Evolutionary conservation across 1,140 invertebrate genomes (phyloP), one percentile per base, ranked within the genome.

Genomic region (Neodiprion pinetum): DNA sequence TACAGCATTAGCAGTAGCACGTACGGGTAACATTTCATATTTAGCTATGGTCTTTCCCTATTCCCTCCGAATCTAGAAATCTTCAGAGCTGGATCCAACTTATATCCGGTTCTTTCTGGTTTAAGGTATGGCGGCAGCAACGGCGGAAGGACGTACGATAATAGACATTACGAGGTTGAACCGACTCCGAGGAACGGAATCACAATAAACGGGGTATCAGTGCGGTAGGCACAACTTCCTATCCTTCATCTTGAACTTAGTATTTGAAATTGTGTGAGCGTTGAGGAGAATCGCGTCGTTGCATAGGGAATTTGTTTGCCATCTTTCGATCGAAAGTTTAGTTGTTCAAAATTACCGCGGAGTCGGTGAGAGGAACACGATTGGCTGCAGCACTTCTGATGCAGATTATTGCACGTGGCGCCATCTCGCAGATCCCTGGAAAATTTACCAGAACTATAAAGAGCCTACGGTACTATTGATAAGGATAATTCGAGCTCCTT

Each of bases 151-250:
- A 87, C 87, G 53, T 92, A 92, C 77, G 91, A 84, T 70, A 80
- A 77, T 73, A 82, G 85, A 70, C 92, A 93, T 28, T 94, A 94
- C 83, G 93, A 94, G 77, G 92, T 92, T 1, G 93, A 93, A 80
- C 93, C 93, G 8, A 85, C 91, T 47, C 80, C 87, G 72, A 90
- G 91, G 74, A 92, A 92, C 80, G 90, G 91, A 9, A 93, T 94
- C 74, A 94, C 93, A 47, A 94, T 94, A 76, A 94, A 94, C 79
- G 93, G 93, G 61, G 93, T 94, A 9, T 90, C 93, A 68, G 92
- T 94, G 71, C 90, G 92, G 89, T 94, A 89, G 83, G 48, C 65
- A 72, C 23, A 49, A 50, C 40, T 50, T 50, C 2, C 68, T 7
- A 71, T 66, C 11, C 67, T 61, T 47, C 53, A 68, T 74, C 72